Conservation (phyloP, 2,113 vertebrate genomes). For the Merops nubicus region DNA sequence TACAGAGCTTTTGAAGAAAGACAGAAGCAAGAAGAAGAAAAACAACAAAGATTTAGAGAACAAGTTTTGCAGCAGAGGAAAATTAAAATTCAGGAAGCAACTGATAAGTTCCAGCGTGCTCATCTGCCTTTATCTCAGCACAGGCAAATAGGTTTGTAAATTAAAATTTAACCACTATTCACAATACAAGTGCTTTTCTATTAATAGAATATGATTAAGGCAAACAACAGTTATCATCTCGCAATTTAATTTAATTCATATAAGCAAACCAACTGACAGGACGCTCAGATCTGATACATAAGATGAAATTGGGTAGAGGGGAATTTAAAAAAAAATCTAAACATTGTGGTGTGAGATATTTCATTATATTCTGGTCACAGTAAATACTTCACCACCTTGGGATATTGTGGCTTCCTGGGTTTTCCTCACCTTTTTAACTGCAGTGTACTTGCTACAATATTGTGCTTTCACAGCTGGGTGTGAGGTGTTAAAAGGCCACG, state of each 20-base stretch:
- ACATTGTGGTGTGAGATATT: not conserved
- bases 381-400: not conserved
- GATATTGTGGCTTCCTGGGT: not conserved
- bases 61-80: slow-evolving; percentile 86
- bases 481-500: not conserved
- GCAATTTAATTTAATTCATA: not conserved
- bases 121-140: slow-evolving; percentile 81
- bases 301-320: not conserved
- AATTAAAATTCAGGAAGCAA: slow-evolving; percentile 85
- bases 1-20: slow-evolving; percentile 87
- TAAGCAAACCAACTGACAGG: not conserved
- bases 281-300: not conserved
- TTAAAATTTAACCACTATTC: not conserved
- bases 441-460: not conserved
- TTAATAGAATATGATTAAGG: not conserved
- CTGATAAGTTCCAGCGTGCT: slow-evolving; percentile 87
- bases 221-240: not conserved
- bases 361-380: not conserved
- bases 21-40: slow-evolving; percentile 80
- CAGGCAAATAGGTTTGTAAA: slow-evolving; percentile 76
- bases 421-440: not conserved
- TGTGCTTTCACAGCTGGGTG: not conserved
- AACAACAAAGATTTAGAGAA: slow-evolving; percentile 83
- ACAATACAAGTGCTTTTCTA: not conserved
- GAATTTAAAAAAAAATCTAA: not conserved